A percentile compares a stretch with the other conserved stretches of the same genome.
phyloP scores from a whole-genome alignment of 30 jellyfish, hydroid and myxozoan species.

The Clytia hemisphaerica region DNA sequence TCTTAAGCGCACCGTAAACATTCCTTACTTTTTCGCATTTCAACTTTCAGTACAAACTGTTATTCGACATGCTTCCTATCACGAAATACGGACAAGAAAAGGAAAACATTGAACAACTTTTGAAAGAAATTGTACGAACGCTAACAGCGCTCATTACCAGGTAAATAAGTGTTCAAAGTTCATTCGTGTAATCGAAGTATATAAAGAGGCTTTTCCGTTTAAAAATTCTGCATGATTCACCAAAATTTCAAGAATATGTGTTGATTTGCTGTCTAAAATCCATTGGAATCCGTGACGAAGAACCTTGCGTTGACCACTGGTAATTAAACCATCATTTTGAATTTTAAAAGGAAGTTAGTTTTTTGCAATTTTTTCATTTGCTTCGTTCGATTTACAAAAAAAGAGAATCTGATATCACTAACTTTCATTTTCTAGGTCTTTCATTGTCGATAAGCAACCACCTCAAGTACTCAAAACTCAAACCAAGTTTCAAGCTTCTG shows the following conservation, averaged over 20 bases:
- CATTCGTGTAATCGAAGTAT: too few relatives aligned
- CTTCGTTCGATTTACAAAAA: too few relatives aligned
- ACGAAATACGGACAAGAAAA: conserved; percentile 55
- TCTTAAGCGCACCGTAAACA: neutral
- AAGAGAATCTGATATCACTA: too few relatives aligned
- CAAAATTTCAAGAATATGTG: too few relatives aligned
- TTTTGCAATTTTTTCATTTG: too few relatives aligned
- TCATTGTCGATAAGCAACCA: conserved; percentile 88
- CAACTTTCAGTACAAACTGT: conserved; percentile 45
- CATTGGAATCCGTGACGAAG: too few relatives aligned
- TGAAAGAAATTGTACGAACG: conserved; percentile 36
- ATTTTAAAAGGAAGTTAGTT: too few relatives aligned
- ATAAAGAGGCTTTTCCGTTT: too few relatives aligned
- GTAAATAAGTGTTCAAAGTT: conserved; percentile 28
- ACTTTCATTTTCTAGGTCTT: conserved; percentile 40
- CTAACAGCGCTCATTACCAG: conserved; percentile 55
- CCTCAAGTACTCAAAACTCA: conserved; percentile 89
- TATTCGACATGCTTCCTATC: conserved; percentile 70
- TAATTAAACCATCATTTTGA: too few relatives aligned
- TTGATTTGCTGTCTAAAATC: too few relatives aligned
- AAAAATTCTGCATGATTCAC: too few relatives aligned
- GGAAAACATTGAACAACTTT: conserved; percentile 43
- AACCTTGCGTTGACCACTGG: too few relatives aligned
- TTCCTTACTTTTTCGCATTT: neutral
- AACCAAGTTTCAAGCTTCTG: conserved; percentile 89